Percentiles rank a stretch among this genome's conserved stretches.
phyloP scores from a whole-genome alignment of 2,113 vertebrate genomes.

The Percopsis transmontana region DNA sequence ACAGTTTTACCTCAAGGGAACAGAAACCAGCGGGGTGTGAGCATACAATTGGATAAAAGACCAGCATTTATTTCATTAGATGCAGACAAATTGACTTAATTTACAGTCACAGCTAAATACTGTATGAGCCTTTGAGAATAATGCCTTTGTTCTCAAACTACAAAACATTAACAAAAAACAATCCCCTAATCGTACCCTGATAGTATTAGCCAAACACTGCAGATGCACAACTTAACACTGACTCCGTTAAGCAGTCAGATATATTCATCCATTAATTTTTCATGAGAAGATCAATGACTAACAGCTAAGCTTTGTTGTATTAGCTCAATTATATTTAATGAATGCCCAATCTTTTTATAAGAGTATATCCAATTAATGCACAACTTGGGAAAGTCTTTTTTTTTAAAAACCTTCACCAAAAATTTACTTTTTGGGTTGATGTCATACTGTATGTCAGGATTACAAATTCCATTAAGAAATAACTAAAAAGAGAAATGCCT shows the following conservation, averaged over 20 bases:
- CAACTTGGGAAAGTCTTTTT: background rate
- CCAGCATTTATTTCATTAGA: background rate
- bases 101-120: constrained; percentile 5
- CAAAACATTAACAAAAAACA: too few relatives aligned
- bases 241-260: background rate
- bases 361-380: background rate
- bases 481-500: constrained; percentile 45
- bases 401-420: constrained; percentile 3
- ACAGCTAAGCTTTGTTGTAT: constrained; percentile 2
- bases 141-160: background rate
- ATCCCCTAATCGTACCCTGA: too few relatives aligned
- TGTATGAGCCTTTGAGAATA: constrained; percentile 9
- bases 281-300: constrained; percentile 17
- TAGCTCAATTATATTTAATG: constrained; percentile 18
- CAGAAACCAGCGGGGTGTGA: too few relatives aligned
- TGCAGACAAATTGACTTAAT: constrained; percentile 14
- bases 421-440: constrained; percentile 15
- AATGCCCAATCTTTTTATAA: background rate
- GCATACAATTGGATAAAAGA: too few relatives aligned
- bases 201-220: background rate
- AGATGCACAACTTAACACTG: background rate
- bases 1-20: constrained; percentile 44
- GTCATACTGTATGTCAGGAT: constrained; percentile 18
- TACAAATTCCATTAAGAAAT: constrained; percentile 47
- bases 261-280: constrained; percentile 31